Conservation (phyloP, 2,888 invertebrate genomes). For the Stenoptilia bipunctidactyla region DNA sequence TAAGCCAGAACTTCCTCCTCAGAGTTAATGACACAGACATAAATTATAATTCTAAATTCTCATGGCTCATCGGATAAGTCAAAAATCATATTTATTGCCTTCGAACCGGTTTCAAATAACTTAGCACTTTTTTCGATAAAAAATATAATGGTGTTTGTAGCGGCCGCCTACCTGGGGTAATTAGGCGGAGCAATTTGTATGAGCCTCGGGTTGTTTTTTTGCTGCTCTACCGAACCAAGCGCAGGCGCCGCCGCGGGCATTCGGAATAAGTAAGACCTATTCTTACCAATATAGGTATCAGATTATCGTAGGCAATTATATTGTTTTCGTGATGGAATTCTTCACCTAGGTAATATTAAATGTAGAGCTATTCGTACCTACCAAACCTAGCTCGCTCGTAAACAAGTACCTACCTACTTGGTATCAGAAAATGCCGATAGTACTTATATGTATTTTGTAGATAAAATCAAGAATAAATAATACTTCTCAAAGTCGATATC, state of each 20-base stretch:
- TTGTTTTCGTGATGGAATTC: too few relatives aligned
- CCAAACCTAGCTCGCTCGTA: too few relatives aligned
- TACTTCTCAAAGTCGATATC: too few relatives aligned
- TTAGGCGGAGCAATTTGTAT: constrained; percentile 47
- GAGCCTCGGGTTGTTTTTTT: constrained; percentile 26
- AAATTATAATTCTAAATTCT: not conserved
- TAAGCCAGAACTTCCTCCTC: not conserved
- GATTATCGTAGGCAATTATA: too few relatives aligned
- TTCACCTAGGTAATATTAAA: too few relatives aligned
- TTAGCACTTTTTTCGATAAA: constrained; percentile 39
- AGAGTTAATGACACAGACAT: not conserved
- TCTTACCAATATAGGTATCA: too few relatives aligned
- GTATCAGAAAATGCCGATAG: too few relatives aligned
- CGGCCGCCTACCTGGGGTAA: constrained; percentile 49
- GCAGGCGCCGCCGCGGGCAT: constrained; percentile 18
- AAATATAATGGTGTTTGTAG: constrained; percentile 27
- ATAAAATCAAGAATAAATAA: too few relatives aligned
- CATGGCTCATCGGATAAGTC: constrained; percentile 1
- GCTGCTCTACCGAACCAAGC: constrained; percentile 20
- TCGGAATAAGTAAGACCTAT: not conserved
- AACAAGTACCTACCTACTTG: too few relatives aligned
- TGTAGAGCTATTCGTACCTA: too few relatives aligned
- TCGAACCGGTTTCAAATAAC: constrained; percentile 34
- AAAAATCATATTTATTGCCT: constrained; percentile 23
- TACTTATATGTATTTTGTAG: too few relatives aligned